These are phyloP conservation scores for Mormyrops attenuatus DNA, from an alignment of 2,797 vertebrate genomes.

Conservation along the genomic window DNA sequence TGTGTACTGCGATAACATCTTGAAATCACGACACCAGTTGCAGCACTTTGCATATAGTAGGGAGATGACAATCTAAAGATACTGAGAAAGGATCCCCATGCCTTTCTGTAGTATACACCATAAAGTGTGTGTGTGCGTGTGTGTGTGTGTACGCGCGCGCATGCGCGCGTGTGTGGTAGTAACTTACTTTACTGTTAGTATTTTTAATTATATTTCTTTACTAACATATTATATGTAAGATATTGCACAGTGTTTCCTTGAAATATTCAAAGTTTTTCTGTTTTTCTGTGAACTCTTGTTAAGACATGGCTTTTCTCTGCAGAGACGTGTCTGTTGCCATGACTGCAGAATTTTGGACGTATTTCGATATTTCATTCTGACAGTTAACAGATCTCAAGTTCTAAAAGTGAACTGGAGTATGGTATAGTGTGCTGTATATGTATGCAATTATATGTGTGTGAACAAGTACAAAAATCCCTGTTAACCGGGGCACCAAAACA, in stretches of 20 bases:
- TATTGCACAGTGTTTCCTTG: background rate
- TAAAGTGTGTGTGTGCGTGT: background rate
- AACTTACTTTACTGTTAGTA: background rate
- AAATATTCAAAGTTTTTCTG: slow-evolving; percentile 16
- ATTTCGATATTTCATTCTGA: slow-evolving; percentile 34
- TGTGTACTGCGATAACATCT: background rate
- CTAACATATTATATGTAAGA: background rate
- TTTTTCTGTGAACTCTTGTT: slow-evolving; percentile 41
- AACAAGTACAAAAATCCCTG: background rate
- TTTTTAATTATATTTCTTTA: background rate
- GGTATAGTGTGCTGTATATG: background rate
- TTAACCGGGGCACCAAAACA: background rate
- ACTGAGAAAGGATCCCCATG: background rate
- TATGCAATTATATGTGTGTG: background rate
- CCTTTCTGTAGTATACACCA: background rate
- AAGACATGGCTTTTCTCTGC: slow-evolving; percentile 44
- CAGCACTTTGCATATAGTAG: background rate
- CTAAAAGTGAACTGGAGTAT: background rate
- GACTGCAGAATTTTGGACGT: slow-evolving; percentile 44
- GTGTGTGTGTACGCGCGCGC: background rate
- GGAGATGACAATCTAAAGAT: background rate
- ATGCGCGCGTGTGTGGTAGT: background rate
- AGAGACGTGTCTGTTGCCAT: slow-evolving; percentile 51
- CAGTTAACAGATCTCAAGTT: slow-evolving; percentile 27
- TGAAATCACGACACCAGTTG: background rate